phyloP scores from a whole-genome alignment of 2,797 vertebrate species.

The Tauraco hartlaubi region DNA sequence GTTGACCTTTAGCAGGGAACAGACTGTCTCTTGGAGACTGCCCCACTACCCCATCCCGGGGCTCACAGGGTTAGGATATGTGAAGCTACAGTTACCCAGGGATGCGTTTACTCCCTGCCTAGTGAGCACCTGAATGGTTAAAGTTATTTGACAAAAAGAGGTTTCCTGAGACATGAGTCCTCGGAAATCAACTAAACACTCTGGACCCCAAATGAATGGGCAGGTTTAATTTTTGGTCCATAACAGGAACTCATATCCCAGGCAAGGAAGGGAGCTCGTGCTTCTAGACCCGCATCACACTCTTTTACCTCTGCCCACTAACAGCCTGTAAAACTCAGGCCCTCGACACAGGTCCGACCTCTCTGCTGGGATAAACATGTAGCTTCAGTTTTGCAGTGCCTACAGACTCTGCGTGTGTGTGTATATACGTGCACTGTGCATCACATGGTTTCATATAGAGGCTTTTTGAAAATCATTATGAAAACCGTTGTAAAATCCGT shows the following conservation, averaged over 20 bases:
- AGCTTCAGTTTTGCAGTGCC: neutral
- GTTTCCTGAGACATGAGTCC: neutral
- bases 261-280: neutral
- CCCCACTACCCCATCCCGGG: accelerated
- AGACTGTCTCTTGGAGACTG: accelerated
- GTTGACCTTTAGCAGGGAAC: neutral
- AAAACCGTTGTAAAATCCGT: neutral
- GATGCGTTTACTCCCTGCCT: neutral
- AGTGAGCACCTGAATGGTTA: neutral
- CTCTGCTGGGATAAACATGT: neutral
- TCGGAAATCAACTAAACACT: neutral
- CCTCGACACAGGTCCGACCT: neutral
- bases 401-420: accelerated
- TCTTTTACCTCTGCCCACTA: neutral
- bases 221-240: neutral
- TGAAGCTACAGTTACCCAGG: neutral
- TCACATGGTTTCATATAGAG: neutral
- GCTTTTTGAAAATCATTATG: neutral
- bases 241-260: neutral
- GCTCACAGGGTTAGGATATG: neutral
- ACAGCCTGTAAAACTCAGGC: neutral
- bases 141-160: neutral
- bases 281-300: neutral
- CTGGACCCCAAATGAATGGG: neutral
- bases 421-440: neutral